Percentiles rank a stretch among this genome's conserved stretches.
These are phyloP conservation scores for Oriolus oriolus DNA, from an alignment of 2,113 vertebrate genomes.

Conservation along the genomic window DNA sequence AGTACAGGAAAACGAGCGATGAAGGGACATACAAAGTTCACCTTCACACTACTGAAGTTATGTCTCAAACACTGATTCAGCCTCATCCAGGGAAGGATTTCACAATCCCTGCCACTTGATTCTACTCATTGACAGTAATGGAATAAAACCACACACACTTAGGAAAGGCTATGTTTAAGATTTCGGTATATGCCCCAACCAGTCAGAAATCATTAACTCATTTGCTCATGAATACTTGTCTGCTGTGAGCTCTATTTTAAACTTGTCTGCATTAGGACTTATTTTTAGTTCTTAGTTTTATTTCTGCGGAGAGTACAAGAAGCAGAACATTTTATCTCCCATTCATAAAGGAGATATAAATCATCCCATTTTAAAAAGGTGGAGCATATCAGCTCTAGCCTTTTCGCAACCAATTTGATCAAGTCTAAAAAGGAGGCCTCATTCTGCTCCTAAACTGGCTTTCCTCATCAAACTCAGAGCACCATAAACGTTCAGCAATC, in stretches of 20 bases:
- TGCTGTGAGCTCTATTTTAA: constrained; percentile 54
- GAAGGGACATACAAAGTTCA: background rate
- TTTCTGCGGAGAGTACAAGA: constrained; percentile 20
- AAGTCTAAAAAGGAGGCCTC: background rate
- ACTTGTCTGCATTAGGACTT: background rate
- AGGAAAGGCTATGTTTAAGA: constrained; percentile 28
- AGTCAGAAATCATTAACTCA: constrained; percentile 41
- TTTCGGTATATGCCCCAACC: background rate
- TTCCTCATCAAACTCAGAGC: background rate
- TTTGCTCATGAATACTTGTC: constrained; percentile 35
- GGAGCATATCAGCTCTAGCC: constrained; percentile 4
- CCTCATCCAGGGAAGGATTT: background rate
- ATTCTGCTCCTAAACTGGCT: background rate
- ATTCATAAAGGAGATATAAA: constrained; percentile 54
- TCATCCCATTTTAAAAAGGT: constrained; percentile 43
- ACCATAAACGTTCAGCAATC: background rate
- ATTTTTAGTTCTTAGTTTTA: constrained; percentile 56
- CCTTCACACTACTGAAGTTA: background rate
- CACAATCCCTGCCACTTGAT: background rate
- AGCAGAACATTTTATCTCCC: constrained; percentile 47
- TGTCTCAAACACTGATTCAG: background rate
- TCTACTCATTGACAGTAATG: background rate
- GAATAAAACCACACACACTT: background rate
- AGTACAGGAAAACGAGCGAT: background rate
- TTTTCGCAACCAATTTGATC: background rate